Evolutionary conservation across 2,113 vertebrate genomes (phyloP), one percentile per base, ranked within the genome.

Genomic region (Clinocottus analis): DNA sequence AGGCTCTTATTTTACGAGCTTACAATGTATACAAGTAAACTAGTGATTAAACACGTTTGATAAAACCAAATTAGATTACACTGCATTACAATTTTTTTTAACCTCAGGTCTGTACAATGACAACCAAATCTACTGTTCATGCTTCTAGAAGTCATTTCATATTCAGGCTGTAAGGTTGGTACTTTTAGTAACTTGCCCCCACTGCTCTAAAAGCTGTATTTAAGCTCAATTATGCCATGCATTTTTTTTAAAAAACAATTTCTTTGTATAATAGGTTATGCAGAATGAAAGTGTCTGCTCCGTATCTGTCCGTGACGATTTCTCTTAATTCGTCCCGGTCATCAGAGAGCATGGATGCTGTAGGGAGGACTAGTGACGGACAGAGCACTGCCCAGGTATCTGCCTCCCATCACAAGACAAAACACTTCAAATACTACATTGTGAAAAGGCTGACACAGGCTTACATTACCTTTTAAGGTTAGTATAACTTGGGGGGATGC

Each of bases 261-360:
- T 13, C 12, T 43, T 43, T 43, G 14, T 14, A 43, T 2, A 37
- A 37, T 37, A 43, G 14, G 8, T 14, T 8, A 0, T 31, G 6
- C 0, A 65, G 41, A 51, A 29, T 53, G 29, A 27, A 3, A 27
- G 10, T 99, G 96, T 99, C 88, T 94, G 97, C 98, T 94, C 95
- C 97, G 97, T 98, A 99, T 97, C 98, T 99, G 98, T 99, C 98
- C 97, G 96, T 97, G 95, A 95, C 93, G 94, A 98, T 98, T 99
- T 98, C 96, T 49, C 97, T 99, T 95, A 97, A 87, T 95, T 98
- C 96, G 91, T 96, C 95, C 74, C 96, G 96, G 98, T 99, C 97
- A 99, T 99, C 98, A 94, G 93, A 98, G 91, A 96, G 97, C 97
- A 96, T 1, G 90, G 89, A 94, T 96, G 79, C 35, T 99, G 21